Evolutionary conservation across 2,888 invertebrate genomes (phyloP), one percentile per base, ranked within the genome.

Genomic region (Drosophila nr. perissopoda): DNA sequence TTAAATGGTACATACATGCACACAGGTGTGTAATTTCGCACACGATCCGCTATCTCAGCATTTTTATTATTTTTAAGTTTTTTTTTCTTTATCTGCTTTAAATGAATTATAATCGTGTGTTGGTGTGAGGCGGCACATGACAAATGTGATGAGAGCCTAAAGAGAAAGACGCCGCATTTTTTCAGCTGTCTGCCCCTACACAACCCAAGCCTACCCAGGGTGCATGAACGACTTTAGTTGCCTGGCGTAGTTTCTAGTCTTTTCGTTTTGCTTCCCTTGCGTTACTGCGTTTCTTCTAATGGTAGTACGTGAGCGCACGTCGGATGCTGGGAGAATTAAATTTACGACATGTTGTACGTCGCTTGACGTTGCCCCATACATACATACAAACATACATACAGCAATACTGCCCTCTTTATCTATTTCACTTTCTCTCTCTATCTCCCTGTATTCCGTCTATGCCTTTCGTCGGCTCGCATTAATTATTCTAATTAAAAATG

Each of bases 401-500:
- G 46, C 46, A 31, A 33, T 51, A 21, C 61, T 3, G 40, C 42
- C 40, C 48, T 49, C 54, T 42, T 27, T 54, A 27, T 62, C 10
- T 31, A n/a, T 27, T 42, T 31, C 27, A 13, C 36, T 25, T 33
- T 18, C n/a, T 27, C 10, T 40, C 10, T 33, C 40, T 40, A 4
- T 7, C 27, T 48, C 13, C 5, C 21, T 27, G 13, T 5, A 13
- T 25, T 40, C 11, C 18, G 16, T 16, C 29, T 38, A 10, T 34
- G 31, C 18, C 59, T 56, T n/a, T 21, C 34, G 61, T 33, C 49
- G 56, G 52, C 56, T 60, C 65, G 73, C 82, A 89, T 89, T 89
- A 89, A 83, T 89, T 89, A 87, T 87, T 72, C 82, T 89, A 84
- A 89, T 89, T 83, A 83, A 73, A 83, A 82, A 78, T 71, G 70